phyloP scores from a whole-genome alignment of 1,140 invertebrate genomes.

The Macrobrachium nipponense region DNA sequence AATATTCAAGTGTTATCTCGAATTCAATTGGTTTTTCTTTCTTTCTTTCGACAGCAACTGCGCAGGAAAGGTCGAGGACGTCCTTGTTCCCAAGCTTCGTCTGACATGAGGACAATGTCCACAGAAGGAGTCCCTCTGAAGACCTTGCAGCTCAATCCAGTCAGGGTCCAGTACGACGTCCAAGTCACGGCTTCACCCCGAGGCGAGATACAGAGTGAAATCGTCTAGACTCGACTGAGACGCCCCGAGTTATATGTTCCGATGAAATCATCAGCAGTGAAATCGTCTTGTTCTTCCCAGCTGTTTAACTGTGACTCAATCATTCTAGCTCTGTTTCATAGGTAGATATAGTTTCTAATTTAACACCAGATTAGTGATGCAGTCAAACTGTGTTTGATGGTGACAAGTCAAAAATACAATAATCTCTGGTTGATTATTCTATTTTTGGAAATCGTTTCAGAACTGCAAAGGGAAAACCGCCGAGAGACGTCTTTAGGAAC shows the following conservation, averaged over 20 bases:
- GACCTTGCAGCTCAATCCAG: constrained; percentile 7
- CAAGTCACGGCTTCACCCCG: neutral
- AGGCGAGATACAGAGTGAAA: constrained; percentile 9
- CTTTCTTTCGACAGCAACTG: neutral
- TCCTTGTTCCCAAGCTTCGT: neutral
- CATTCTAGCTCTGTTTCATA: too few species aligned
- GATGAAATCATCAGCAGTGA: too few species aligned
- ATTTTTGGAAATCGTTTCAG: neutral
- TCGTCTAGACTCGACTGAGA: constrained; percentile 6
- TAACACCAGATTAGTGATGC: neutral
- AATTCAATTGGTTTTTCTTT: neutral
- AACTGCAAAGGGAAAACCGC: too few species aligned
- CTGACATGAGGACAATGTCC: constrained; percentile 3
- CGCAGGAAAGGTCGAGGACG: neutral
- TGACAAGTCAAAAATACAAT: neutral
- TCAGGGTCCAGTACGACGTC: constrained; percentile 2
- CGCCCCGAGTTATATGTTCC: too few species aligned
- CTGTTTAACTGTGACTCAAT: too few species aligned
- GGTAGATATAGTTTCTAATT: too few species aligned
- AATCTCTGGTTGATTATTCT: neutral
- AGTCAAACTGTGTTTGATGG: neutral
- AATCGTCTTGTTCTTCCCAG: too few species aligned
- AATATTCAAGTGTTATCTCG: neutral
- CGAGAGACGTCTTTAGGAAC: too few species aligned
- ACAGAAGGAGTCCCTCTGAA: constrained; percentile 9